Percentiles rank a stretch among this genome's conserved stretches.
phyloP scores from a whole-genome alignment of 2,113 vertebrate species.

The Mustelus asterias region DNA sequence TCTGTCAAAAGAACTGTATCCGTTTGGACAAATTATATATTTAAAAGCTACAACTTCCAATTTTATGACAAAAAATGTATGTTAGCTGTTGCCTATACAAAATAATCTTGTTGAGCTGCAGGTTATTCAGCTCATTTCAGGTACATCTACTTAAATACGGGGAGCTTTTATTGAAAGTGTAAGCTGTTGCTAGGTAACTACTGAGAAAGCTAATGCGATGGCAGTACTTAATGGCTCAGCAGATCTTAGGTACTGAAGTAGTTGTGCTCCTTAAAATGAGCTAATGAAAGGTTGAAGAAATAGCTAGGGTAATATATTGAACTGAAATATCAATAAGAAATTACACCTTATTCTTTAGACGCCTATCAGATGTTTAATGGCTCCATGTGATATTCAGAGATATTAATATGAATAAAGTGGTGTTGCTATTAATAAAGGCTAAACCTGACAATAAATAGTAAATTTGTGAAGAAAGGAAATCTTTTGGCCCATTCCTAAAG shows the following conservation, averaged over 20 bases:
- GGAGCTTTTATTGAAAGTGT: constrained; percentile 46
- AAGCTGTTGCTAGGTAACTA: constrained; percentile 56
- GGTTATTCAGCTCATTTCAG: neutral
- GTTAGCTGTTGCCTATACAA: neutral
- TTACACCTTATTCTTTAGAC: neutral
- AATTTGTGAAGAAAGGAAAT: neutral
- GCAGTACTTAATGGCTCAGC: constrained; percentile 39
- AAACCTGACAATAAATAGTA: neutral
- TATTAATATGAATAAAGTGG: neutral
- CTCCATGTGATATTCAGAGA: neutral
- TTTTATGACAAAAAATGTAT: neutral
- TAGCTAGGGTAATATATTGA: neutral
- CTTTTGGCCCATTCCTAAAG: neutral
- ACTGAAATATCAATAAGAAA: neutral
- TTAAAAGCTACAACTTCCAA: neutral
- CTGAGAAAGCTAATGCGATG: constrained; percentile 48
- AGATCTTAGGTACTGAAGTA: neutral
- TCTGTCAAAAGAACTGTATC: neutral
- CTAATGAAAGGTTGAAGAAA: neutral
- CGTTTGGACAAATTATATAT: neutral
- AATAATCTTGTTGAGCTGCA: neutral
- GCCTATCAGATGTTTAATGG: neutral
- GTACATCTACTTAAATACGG: constrained; percentile 34
- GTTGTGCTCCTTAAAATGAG: neutral
- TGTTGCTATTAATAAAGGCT: neutral